phyloP scores from a whole-genome alignment of 1,140 invertebrate species.

The Hestina assimilis region DNA sequence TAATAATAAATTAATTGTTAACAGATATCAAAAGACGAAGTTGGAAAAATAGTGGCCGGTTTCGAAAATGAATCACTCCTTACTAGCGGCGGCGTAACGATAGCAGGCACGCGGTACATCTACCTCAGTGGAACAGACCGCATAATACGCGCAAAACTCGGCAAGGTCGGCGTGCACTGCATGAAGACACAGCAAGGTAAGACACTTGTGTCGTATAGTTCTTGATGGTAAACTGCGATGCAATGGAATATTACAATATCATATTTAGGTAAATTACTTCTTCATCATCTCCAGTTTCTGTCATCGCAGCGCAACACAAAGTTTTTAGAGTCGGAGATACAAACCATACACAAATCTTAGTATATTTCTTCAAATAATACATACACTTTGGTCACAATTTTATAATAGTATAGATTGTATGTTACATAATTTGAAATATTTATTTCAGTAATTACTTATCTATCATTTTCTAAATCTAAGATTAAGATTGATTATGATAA shows the following conservation, averaged over 20 bases:
- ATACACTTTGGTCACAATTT: too few species aligned
- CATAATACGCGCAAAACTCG: conserved; percentile 93
- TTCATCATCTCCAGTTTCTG: not conserved
- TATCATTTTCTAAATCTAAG: too few species aligned
- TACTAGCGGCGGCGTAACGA: conserved; percentile 91
- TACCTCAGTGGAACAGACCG: conserved; percentile 94
- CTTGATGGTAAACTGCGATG: not conserved
- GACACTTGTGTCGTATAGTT: not conserved
- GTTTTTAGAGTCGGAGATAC: too few species aligned
- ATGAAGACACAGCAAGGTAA: conserved; percentile 95
- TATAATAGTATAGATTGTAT: not conserved
- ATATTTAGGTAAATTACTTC: not conserved
- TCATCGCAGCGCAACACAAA: not conserved
- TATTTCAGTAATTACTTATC: too few species aligned
- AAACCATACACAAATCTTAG: too few species aligned
- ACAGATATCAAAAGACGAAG: conserved; percentile 93
- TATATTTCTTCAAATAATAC: too few species aligned
- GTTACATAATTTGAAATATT: not conserved
- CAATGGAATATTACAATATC: not conserved
- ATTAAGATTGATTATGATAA: too few species aligned
- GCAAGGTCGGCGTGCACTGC: conserved; percentile 94
- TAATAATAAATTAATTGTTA: conserved; percentile 41
- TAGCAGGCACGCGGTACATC: conserved; percentile 94
- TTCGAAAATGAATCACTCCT: conserved; percentile 92
- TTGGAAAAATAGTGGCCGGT: conserved; percentile 90